Evolutionary conservation across 2,797 vertebrate species (phyloP).

Genomic region (Neosilurus hyrtlii): DNA sequence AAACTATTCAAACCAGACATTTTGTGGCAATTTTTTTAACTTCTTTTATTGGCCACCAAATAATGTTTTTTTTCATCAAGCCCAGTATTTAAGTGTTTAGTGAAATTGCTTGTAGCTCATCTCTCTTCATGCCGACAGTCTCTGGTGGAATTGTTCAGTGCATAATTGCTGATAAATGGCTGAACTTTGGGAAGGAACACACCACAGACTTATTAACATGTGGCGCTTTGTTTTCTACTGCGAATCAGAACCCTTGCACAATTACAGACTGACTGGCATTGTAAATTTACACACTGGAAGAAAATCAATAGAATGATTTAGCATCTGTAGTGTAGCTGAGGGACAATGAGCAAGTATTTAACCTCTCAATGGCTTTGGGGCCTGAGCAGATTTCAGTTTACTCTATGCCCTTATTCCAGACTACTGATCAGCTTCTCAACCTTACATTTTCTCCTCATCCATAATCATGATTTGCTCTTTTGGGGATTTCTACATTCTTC

Average conservation of each 20-base stretch:
- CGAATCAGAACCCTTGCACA: constrained; percentile 59
- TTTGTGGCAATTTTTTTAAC: not conserved
- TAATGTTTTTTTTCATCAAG: constrained; percentile 32
- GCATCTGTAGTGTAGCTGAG: constrained; percentile 46
- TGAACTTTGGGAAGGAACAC: constrained; percentile 42
- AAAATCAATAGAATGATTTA: constrained; percentile 59
- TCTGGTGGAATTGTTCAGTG: constrained; percentile 45
- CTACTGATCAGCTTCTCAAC: constrained; percentile 33
- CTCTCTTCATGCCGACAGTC: constrained; percentile 54
- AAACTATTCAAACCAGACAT: not conserved
- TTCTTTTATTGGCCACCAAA: constrained; percentile 20
- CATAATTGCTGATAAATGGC: constrained; percentile 57
- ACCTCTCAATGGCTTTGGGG: constrained; percentile 27
- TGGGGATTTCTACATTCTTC: constrained; percentile 28
- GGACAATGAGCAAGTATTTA: constrained; percentile 46
- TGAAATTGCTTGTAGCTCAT: constrained; percentile 43
- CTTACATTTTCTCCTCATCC: constrained; percentile 46
- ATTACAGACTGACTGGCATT: constrained; percentile 59
- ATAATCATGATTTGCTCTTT: constrained; percentile 50
- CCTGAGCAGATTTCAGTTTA: constrained; percentile 21
- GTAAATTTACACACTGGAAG: constrained; percentile 51
- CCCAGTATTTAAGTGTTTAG: constrained; percentile 54
- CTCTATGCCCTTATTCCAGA: constrained; percentile 8
- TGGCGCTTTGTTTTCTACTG: constrained; percentile 56
- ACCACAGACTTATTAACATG: constrained; percentile 53